Percentiles rank a stretch among this genome's conserved stretches.
These are phyloP conservation scores for Anas platyrhynchos DNA, from an alignment of 2,113 vertebrate genomes.

Conservation along the genomic window DNA sequence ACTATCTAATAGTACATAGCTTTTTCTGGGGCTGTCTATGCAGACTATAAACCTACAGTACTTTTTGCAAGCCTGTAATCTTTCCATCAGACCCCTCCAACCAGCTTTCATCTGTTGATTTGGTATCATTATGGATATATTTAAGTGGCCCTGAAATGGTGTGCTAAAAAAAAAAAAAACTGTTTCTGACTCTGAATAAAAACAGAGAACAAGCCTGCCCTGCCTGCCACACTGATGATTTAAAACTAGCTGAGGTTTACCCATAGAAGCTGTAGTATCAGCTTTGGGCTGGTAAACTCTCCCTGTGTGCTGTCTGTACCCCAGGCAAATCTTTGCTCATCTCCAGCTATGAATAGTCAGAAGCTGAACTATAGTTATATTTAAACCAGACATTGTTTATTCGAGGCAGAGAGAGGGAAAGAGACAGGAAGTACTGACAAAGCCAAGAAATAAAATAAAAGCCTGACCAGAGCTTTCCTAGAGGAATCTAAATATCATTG, in stretches of 20 bases:
- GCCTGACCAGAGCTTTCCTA: background rate
- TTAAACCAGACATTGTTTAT: constrained; percentile 32
- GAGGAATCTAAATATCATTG: background rate
- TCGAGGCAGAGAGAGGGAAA: background rate
- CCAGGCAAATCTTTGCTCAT: background rate
- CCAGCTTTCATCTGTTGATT: background rate
- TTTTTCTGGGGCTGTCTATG: background rate
- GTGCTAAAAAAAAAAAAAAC: background rate
- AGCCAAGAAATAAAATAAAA: constrained; percentile 36
- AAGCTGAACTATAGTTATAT: background rate
- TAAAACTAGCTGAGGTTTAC: background rate
- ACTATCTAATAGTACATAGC: background rate
- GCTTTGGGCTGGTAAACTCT: background rate
- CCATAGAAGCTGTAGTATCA: background rate
- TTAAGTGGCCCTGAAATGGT: background rate
- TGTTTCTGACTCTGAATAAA: background rate
- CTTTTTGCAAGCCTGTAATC: background rate
- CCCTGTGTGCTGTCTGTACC: background rate
- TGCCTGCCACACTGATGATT: background rate
- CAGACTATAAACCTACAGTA: background rate
- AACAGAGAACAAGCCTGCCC: background rate
- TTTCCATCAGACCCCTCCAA: background rate
- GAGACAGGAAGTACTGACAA: background rate
- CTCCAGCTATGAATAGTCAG: background rate
- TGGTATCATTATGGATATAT: background rate